phyloP scores from a whole-genome alignment of 2,113 vertebrate genomes.

The Embiotoca jacksoni region DNA sequence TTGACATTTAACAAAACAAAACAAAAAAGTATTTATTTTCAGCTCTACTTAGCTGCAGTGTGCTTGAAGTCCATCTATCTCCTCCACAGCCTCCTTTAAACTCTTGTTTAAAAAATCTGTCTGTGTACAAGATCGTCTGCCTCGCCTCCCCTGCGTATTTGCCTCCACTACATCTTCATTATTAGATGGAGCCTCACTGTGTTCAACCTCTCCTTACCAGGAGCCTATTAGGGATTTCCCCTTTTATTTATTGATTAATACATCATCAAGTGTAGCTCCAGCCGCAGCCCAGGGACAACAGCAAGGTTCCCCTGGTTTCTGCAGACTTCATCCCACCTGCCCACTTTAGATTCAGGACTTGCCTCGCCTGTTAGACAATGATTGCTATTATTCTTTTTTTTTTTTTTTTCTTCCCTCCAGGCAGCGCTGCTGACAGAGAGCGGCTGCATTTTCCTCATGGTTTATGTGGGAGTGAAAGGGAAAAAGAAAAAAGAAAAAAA shows the following conservation, averaged over 20 bases:
- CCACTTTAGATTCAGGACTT: slow-evolving; percentile 56
- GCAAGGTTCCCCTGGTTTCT: slow-evolving; percentile 25
- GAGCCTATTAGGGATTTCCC: slow-evolving; percentile 45
- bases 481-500: background rate
- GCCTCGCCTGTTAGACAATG: slow-evolving; percentile 50
- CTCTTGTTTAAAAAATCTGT: slow-evolving; percentile 16
- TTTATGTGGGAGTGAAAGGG: background rate
- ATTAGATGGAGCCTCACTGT: background rate
- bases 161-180: slow-evolving; percentile 33
- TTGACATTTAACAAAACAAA: no score
- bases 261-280: slow-evolving; percentile 45
- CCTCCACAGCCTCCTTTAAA: no score
- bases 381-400: slow-evolving; percentile 43
- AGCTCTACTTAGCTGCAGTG: no score
- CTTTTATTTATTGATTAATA: slow-evolving; percentile 61
- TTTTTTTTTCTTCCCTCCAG: background rate
- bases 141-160: slow-evolving; percentile 2
- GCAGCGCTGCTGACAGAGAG: background rate
- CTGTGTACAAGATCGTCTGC: background rate
- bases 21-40: no score
- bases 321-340: slow-evolving; percentile 29
- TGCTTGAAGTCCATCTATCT: no score
- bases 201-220: slow-evolving; percentile 16
- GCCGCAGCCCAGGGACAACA: slow-evolving; percentile 19
- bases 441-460: background rate